Evolutionary conservation across 2,797 vertebrate genomes (phyloP).

Genomic region (Trematomus bernacchii): DNA sequence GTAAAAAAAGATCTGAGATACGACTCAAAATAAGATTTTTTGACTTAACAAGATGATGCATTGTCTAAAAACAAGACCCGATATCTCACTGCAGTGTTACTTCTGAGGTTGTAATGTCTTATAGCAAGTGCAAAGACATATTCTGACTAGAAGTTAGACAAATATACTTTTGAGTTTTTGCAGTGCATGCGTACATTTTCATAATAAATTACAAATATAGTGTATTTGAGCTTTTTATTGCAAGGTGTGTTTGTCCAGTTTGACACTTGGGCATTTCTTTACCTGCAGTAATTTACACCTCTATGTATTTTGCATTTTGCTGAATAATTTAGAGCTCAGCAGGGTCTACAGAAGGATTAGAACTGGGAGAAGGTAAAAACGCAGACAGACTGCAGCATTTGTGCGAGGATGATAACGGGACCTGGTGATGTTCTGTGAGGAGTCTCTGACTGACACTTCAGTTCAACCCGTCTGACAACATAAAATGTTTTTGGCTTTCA

Average conservation of each 20-base stretch:
- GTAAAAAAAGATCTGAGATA: too few relatives aligned
- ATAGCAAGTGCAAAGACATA: too few relatives aligned
- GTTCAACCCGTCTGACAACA: constrained; percentile 48
- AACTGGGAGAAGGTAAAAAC: constrained; percentile 52
- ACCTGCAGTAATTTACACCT: constrained; percentile 46
- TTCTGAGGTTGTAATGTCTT: too few relatives aligned
- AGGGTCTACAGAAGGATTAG: constrained; percentile 50
- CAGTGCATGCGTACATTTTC: constrained; percentile 19
- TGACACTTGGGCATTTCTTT: constrained; percentile 42
- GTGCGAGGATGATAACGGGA: constrained; percentile 46
- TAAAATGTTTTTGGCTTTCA: constrained; percentile 18
- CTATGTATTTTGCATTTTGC: constrained; percentile 54
- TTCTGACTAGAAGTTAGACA: too few relatives aligned
- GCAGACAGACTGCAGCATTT: constrained; percentile 54
- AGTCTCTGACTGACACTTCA: constrained; percentile 40
- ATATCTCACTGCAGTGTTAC: too few relatives aligned
- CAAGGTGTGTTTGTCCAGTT: constrained; percentile 25
- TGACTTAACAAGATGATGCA: too few relatives aligned
- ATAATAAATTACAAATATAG: constrained; percentile 25
- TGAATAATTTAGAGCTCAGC: constrained; percentile 64
- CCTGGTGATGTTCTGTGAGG: constrained; percentile 35
- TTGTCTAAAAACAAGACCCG: too few relatives aligned
- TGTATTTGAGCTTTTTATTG: constrained; percentile 8
- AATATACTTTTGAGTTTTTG: too few relatives aligned
- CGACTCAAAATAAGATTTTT: too few relatives aligned